A percentile compares a stretch with the other conserved stretches of the same genome.
These are phyloP conservation scores for Caenorhabditis panamensis DNA, from an alignment of 2,888 invertebrate genomes.

Conservation along the genomic window DNA sequence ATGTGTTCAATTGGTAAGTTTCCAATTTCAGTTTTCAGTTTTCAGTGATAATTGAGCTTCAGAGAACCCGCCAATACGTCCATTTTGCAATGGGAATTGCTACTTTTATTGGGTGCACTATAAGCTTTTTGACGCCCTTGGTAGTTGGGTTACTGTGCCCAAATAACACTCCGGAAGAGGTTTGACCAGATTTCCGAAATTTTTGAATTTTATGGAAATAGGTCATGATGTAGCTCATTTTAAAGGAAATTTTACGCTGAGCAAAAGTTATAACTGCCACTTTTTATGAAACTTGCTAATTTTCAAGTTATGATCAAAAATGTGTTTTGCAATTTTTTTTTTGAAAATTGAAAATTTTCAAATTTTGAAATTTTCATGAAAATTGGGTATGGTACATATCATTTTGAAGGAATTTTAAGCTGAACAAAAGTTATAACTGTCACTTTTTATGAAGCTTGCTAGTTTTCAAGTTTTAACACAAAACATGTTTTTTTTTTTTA, in stretches of 20 bases:
- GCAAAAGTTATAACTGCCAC: not conserved
- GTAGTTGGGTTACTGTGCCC: conserved; percentile 41
- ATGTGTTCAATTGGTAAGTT: conserved; percentile 55
- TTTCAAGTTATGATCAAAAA: not conserved
- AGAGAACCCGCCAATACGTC: conserved; percentile 32
- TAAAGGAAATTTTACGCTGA: conserved; percentile 1
- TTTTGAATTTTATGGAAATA: not conserved
- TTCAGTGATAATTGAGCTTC: no score
- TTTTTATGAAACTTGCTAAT: not conserved
- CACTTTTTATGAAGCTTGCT: not conserved
- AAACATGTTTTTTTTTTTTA: no score
- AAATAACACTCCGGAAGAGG: conserved; percentile 50
- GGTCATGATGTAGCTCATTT: not conserved
- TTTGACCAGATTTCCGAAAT: not conserved
- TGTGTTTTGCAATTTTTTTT: no score
- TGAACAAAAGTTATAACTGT: not conserved
- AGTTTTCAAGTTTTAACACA: not conserved
- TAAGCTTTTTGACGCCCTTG: conserved; percentile 37
- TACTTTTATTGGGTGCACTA: conserved; percentile 25
- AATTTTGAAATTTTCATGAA: not conserved
- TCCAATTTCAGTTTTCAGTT: no score
- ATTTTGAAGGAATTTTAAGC: not conserved
- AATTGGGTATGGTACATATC: not conserved
- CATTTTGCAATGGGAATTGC: conserved; percentile 47
- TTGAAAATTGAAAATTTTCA: not conserved